Conservation (phyloP, 2,888 invertebrate genomes). For the Torymus auratus region DNA sequence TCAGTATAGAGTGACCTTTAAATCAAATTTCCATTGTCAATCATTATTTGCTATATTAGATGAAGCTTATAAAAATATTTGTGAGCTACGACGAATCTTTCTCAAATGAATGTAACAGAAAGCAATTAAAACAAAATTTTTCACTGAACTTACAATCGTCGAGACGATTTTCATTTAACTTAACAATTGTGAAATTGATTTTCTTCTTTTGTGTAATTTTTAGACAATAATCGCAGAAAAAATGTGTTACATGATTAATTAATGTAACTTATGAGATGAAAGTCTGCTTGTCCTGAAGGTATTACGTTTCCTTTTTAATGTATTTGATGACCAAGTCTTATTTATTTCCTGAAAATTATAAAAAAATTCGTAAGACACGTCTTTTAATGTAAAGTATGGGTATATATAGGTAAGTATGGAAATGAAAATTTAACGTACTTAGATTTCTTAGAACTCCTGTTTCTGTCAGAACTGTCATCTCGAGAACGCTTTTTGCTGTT, state of each 20-base stretch:
- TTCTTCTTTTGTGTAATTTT: constrained; percentile 19
- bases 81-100: constrained; percentile 34
- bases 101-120: constrained; percentile 32
- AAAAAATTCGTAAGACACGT: neutral
- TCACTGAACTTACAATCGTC: constrained; percentile 39
- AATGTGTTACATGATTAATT: constrained; percentile 34
- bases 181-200: constrained; percentile 21
- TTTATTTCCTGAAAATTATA: constrained; percentile 48
- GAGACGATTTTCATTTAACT: constrained; percentile 36
- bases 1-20: constrained; percentile 5
- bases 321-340: neutral
- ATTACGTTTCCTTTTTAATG: constrained; percentile 26
- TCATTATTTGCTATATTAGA: constrained; percentile 17
- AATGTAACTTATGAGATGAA: constrained; percentile 41
- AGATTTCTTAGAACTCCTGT: constrained; percentile 83
- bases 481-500: constrained; percentile 85
- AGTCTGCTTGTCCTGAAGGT: constrained; percentile 31
- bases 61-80: constrained; percentile 55
- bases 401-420: neutral
- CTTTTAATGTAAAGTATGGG: neutral
- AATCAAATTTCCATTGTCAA: constrained; percentile 28
- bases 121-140: constrained; percentile 39
- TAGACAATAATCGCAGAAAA: constrained; percentile 33
- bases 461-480: constrained; percentile 85
- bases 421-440: constrained; percentile 76